phyloP scores from a whole-genome alignment of 2,888 invertebrate genomes.

The Julus scandinavius region DNA sequence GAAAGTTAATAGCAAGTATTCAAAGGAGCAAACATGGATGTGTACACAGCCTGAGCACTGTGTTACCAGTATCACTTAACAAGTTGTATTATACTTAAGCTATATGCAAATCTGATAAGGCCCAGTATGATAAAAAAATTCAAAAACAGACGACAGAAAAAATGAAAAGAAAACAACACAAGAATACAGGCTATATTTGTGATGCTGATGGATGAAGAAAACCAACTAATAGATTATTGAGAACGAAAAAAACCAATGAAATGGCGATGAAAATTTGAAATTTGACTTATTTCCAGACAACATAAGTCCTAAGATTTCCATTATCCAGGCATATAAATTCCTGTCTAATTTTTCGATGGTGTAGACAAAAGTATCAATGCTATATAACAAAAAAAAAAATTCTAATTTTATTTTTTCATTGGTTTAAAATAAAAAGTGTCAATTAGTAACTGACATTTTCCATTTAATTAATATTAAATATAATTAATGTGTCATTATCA shows the following conservation, averaged over 20 bases:
- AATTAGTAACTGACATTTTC: too few relatives aligned
- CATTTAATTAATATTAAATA: too few relatives aligned
- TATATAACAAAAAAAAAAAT: too few relatives aligned
- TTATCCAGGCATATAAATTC: too few relatives aligned
- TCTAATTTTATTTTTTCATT: too few relatives aligned
- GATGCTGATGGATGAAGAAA: neutral
- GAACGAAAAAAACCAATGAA: neutral
- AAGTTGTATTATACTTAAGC: neutral
- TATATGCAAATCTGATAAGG: slow-evolving; percentile 10
- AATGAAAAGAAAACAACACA: neutral
- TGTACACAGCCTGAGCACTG: neutral
- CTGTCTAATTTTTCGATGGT: too few relatives aligned
- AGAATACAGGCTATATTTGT: neutral
- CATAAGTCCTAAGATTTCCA: too few relatives aligned
- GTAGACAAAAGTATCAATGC: too few relatives aligned
- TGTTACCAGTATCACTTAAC: slow-evolving; percentile 13
- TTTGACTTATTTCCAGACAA: too few relatives aligned
- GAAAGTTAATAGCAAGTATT: neutral
- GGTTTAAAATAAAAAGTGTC: too few relatives aligned
- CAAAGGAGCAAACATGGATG: neutral
- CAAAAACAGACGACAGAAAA: neutral
- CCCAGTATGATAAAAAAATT: neutral
- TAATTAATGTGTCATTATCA: too few relatives aligned
- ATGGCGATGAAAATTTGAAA: too few relatives aligned
- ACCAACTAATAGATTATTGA: neutral